Evolutionary conservation across 2,797 vertebrate species (phyloP).

Genomic region (Leuciscus waleckii): DNA sequence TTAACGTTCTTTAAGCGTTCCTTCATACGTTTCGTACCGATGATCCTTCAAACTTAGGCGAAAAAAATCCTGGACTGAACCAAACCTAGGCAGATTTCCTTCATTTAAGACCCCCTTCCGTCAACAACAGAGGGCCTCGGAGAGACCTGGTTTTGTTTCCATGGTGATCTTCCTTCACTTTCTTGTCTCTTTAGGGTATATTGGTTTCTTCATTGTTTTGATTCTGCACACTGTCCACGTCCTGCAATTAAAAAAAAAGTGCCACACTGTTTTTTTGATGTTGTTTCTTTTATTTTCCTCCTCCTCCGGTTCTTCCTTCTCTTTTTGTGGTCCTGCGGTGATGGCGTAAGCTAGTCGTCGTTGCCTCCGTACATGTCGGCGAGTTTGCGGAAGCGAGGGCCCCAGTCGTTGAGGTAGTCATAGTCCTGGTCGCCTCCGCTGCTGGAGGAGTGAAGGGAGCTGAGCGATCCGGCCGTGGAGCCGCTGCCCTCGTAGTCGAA

Average conservation of each 20-base stretch:
- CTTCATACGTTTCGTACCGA: conserved; percentile 69
- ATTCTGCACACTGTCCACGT: conserved; percentile 88
- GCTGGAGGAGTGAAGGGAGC: conserved; percentile 95
- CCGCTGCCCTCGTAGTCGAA: conserved; percentile 98
- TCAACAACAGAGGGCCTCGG: conserved; percentile 51
- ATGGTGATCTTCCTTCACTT: conserved; percentile 54
- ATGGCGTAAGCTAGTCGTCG: conserved; percentile 80
- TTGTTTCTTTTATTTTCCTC: conserved; percentile 54
- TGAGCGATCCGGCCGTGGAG: conserved; percentile 95
- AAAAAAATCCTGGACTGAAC: conserved; percentile 75
- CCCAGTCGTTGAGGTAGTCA: conserved; percentile 98
- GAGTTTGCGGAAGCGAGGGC: conserved; percentile 96
- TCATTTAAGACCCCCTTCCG: conserved; percentile 68
- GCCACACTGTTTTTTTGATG: conserved; percentile 61
- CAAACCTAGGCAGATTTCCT: conserved; percentile 86
- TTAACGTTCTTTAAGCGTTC: conserved; percentile 58
- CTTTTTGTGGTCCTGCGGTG: conserved; percentile 35
- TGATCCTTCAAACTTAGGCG: conserved; percentile 83
- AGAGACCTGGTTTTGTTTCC: conserved; percentile 59
- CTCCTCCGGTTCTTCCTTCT: conserved; percentile 23
- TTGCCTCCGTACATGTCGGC: conserved; percentile 97
- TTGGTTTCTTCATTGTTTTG: conserved; percentile 74
- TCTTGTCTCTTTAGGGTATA: conserved; percentile 81
- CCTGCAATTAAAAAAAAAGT: conserved; percentile 78
- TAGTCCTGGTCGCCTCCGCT: conserved; percentile 97